Conservation (phyloP, 2,797 vertebrate genomes). For the Rallus crepitans region DNA sequence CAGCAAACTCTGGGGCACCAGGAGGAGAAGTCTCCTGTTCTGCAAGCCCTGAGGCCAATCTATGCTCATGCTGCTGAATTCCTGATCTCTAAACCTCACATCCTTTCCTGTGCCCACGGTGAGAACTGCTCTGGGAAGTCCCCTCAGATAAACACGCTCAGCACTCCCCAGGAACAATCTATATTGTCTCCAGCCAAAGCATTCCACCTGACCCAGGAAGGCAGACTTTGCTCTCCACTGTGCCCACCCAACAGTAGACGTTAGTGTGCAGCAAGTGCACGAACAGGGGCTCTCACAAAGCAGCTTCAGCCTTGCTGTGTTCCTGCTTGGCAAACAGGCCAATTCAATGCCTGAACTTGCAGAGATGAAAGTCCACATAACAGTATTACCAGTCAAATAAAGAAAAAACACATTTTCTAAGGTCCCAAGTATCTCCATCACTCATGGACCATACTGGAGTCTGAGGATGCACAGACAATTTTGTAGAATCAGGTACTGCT, state of each 20-base stretch:
- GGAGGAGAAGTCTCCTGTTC: neutral
- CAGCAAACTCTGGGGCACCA: neutral
- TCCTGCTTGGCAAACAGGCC: neutral
- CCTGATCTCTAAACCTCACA: neutral
- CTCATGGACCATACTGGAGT: neutral
- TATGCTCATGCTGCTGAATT: rapidly evolving
- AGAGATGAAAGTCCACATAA: neutral
- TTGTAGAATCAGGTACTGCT: neutral
- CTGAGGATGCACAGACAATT: neutral
- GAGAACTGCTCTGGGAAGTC: neutral
- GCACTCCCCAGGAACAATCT: rapidly evolving
- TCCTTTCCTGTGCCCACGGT: too few relatives aligned
- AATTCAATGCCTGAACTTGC: neutral
- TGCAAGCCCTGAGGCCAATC: neutral
- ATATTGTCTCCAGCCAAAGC: neutral
- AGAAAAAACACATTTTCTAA: neutral
- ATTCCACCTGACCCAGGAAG: neutral
- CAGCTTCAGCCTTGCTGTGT: neutral
- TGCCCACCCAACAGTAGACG: neutral
- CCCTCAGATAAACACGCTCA: rapidly evolving
- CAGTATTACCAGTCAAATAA: neutral
- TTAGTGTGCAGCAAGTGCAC: rapidly evolving
- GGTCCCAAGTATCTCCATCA: rapidly evolving
- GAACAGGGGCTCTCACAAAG: neutral
- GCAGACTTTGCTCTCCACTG: neutral